Evolutionary conservation across 1,140 invertebrate species (phyloP).

Genomic region (Leptonema lineaticorne): DNA sequence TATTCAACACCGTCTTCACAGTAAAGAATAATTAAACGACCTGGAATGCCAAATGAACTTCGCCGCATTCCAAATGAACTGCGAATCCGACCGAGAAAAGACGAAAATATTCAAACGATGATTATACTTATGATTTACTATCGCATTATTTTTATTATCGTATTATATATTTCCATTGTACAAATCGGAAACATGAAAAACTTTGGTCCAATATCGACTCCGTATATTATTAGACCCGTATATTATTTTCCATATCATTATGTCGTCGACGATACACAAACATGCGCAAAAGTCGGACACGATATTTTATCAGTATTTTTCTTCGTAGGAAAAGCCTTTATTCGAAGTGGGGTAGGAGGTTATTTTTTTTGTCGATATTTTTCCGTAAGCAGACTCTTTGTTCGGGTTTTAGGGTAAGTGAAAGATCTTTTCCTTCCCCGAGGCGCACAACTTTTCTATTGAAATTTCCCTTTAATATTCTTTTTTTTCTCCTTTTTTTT

Average conservation of each 20-base stretch:
- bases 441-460: conserved; percentile 14
- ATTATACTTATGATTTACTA: too few relatives aligned
- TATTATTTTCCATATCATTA: conserved; percentile 20
- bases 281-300: conserved; percentile 10
- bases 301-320: conserved; percentile 17
- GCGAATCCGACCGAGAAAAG: too few relatives aligned
- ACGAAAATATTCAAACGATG: too few relatives aligned
- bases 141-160: too few relatives aligned
- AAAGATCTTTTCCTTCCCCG: conserved; percentile 17
- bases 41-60: too few relatives aligned
- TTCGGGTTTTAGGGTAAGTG: conserved; percentile 17
- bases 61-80: too few relatives aligned
- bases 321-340: conserved; percentile 11
- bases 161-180: too few relatives aligned
- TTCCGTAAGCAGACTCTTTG: conserved; percentile 17
- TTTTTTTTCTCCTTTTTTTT: background rate
- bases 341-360: too few relatives aligned
- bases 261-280: conserved; percentile 6
- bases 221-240: conserved; percentile 7
- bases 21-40: too few relatives aligned
- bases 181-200: too few relatives aligned
- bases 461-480: conserved; percentile 14
- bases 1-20: too few relatives aligned
- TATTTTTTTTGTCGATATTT: conserved; percentile 14
- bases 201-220: conserved; percentile 1